Conservation (phyloP, 2,888 invertebrate genomes). For the Pandemis heparana region DNA sequence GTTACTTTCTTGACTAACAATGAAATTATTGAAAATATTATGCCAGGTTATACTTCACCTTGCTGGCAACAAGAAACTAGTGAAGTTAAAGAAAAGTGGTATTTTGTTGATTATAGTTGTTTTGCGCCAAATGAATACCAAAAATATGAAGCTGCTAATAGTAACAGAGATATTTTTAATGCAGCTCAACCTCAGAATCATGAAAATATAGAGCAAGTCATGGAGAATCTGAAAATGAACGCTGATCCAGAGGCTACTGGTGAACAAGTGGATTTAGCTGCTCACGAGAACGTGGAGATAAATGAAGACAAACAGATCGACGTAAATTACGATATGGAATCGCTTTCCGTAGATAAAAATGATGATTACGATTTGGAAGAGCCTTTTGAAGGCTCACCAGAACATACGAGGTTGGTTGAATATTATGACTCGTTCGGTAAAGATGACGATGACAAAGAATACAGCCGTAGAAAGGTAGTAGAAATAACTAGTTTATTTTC, state of each 20-base stretch:
- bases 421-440: background rate
- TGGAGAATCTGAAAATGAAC: constrained; percentile 11
- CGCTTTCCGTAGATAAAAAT: background rate
- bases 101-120: background rate
- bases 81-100: constrained; percentile 14
- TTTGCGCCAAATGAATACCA: background rate
- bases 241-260: background rate
- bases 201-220: constrained; percentile 3
- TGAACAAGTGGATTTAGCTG: background rate
- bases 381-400: background rate
- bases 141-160: background rate
- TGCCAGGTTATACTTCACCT: background rate
- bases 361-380: background rate
- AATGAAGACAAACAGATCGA: background rate
- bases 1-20: no score
- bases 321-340: background rate
- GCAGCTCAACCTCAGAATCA: background rate
- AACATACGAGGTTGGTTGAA: background rate
- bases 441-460: background rate
- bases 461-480: background rate
- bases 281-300: background rate
- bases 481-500: constrained; percentile 45
- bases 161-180: background rate
- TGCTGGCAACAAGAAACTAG: constrained; percentile 21
- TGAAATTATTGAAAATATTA: background rate